Evolutionary conservation across 2,113 vertebrate genomes (phyloP).

Genomic region (Illadopsis cleaveri): DNA sequence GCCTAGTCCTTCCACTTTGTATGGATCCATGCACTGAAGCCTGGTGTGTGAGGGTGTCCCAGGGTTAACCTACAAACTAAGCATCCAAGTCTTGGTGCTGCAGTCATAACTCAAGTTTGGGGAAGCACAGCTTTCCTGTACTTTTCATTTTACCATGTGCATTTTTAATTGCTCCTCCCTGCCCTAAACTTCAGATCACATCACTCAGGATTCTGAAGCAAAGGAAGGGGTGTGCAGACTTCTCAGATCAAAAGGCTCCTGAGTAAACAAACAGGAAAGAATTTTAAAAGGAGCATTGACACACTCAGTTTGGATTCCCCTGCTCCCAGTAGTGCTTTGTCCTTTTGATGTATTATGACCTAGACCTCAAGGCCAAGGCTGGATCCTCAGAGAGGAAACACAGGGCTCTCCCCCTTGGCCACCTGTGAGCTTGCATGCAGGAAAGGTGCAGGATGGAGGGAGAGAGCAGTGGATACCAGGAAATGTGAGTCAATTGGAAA

Average conservation of each 20-base stretch:
- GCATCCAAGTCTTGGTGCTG: neutral
- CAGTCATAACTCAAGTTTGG: neutral
- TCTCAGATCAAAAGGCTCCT: constrained; percentile 29
- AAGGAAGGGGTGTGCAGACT: neutral
- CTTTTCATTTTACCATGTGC: neutral
- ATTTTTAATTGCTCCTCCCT: neutral
- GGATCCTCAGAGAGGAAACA: constrained; percentile 38
- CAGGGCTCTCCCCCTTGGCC: neutral
- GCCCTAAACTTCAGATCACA: neutral
- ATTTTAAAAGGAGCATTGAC: neutral
- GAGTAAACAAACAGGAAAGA: constrained; percentile 28
- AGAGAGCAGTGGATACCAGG: neutral
- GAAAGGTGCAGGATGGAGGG: constrained; percentile 21
- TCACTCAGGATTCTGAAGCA: constrained; percentile 52
- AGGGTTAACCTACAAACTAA: neutral
- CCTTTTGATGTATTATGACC: constrained; percentile 1
- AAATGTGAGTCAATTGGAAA: neutral
- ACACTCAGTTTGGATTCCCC: neutral
- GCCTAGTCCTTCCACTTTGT: neutral
- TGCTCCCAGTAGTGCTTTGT: neutral
- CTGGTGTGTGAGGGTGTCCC: neutral
- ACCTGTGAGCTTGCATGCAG: neutral
- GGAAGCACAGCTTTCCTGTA: neutral
- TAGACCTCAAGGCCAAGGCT: constrained; percentile 22
- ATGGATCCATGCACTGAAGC: neutral